These are phyloP conservation scores for Poecilus cupreus DNA, from an alignment of 2,888 invertebrate genomes.

Conservation along the genomic window DNA sequence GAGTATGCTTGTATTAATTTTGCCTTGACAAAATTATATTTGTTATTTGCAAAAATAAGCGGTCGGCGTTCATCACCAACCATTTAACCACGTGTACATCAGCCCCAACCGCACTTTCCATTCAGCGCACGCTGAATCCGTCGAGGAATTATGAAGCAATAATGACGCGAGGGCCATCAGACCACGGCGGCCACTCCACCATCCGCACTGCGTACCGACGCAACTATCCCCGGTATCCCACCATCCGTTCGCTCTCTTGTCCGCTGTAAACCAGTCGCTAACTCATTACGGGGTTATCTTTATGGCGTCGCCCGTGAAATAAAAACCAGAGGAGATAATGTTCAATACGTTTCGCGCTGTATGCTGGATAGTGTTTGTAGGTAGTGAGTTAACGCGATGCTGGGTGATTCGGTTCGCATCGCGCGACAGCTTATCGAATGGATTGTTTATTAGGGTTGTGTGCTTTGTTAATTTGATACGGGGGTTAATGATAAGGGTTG, in stretches of 20 bases:
- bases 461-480: conserved; percentile 43
- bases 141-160: conserved; percentile 70
- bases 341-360: conserved; percentile 46
- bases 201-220: not conserved
- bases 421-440: conserved; percentile 32
- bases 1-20: too few species aligned
- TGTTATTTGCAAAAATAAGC: too few species aligned
- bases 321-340: conserved; percentile 51
- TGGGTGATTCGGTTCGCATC: not conserved
- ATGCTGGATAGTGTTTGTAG: not conserved
- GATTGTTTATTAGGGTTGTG: conserved; percentile 42
- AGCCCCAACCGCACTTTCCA: not conserved
- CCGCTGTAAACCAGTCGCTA: conserved; percentile 55
- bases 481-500: conserved; percentile 38
- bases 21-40: too few species aligned
- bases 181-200: not conserved
- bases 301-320: conserved; percentile 41
- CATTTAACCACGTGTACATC: not conserved
- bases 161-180: conserved; percentile 67
- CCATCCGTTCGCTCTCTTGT: not conserved
- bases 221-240: not conserved
- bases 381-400: not conserved
- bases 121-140: conserved; percentile 36
- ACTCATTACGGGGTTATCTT: conserved; percentile 58
- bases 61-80: not conserved